phyloP scores from a whole-genome alignment of 2,888 invertebrate species.

The Limnephilus rhombicus region DNA sequence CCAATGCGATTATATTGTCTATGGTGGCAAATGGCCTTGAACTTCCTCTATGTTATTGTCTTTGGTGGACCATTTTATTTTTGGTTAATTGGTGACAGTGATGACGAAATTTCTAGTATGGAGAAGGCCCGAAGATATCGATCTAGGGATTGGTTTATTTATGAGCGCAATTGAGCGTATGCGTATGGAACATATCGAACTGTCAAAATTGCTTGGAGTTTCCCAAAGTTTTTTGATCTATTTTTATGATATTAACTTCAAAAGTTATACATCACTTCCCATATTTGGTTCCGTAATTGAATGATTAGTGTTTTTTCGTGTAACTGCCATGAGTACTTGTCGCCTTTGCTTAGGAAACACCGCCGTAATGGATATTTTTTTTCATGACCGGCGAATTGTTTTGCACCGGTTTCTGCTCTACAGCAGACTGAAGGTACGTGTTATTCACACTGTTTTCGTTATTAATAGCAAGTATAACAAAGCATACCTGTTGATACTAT shows the following conservation, averaged over 20 bases:
- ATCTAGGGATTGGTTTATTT: too few species aligned
- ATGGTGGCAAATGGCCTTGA: too few species aligned
- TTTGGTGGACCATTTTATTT: too few species aligned
- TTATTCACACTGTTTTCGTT: background rate
- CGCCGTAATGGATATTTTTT: background rate
- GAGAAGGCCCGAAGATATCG: too few species aligned
- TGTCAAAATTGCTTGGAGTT: background rate
- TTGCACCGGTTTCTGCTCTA: background rate
- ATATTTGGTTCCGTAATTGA: background rate
- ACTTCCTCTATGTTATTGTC: too few species aligned
- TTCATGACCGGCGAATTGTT: constrained; percentile 7
- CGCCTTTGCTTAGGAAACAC: background rate
- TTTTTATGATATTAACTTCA: background rate
- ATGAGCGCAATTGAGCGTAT: too few species aligned
- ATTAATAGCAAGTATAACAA: background rate
- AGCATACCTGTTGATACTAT: background rate
- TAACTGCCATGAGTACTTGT: background rate
- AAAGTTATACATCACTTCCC: background rate
- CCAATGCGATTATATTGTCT: too few species aligned
- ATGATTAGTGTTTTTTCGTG: background rate
- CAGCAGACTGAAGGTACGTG: background rate
- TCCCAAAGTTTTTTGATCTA: background rate
- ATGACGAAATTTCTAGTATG: too few species aligned
- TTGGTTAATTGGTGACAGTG: too few species aligned
- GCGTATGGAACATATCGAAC: background rate